These are phyloP conservation scores for Babyrousa celebensis DNA, from an alignment of 2,797 vertebrate species.

Conservation along the genomic window DNA sequence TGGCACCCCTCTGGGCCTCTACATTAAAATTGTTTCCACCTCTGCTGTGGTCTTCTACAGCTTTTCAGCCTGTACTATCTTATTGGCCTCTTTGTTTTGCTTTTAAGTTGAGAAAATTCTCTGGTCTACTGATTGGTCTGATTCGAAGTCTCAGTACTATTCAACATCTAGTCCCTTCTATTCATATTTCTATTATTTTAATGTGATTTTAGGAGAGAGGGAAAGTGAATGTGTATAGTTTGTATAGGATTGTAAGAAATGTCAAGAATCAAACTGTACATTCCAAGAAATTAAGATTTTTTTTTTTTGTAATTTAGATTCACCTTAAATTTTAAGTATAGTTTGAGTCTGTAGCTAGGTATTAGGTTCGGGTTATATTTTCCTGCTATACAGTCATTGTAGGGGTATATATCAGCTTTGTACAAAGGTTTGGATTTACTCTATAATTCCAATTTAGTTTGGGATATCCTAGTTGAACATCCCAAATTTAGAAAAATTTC, in stretches of 20 bases:
- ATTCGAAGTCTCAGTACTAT: not conserved
- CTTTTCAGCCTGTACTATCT: not conserved
- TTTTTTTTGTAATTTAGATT: not conserved
- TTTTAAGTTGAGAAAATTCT: not conserved
- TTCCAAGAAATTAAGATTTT: conserved; percentile 52
- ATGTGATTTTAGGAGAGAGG: conserved; percentile 39
- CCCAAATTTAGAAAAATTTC: conserved; percentile 71
- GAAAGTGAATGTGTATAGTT: not conserved
- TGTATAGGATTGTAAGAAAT: conserved; percentile 13
- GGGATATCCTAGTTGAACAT: conserved; percentile 35
- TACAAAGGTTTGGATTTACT: conserved; percentile 32
- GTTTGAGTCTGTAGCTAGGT: not conserved
- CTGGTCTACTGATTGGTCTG: not conserved
- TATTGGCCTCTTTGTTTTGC: not conserved
- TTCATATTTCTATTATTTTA: conserved; percentile 37
- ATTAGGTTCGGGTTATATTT: conserved; percentile 44
- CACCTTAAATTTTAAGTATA: not conserved
- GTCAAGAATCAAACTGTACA: not conserved
- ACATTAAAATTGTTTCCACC: not conserved
- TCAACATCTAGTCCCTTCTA: not conserved
- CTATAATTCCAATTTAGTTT: conserved; percentile 55
- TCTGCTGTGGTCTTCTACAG: not conserved
- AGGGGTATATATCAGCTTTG: not conserved
- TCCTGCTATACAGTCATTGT: not conserved
- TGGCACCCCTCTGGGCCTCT: not conserved